These are phyloP conservation scores for Atethmia centrago DNA, from an alignment of 2,888 invertebrate species.

Conservation along the genomic window DNA sequence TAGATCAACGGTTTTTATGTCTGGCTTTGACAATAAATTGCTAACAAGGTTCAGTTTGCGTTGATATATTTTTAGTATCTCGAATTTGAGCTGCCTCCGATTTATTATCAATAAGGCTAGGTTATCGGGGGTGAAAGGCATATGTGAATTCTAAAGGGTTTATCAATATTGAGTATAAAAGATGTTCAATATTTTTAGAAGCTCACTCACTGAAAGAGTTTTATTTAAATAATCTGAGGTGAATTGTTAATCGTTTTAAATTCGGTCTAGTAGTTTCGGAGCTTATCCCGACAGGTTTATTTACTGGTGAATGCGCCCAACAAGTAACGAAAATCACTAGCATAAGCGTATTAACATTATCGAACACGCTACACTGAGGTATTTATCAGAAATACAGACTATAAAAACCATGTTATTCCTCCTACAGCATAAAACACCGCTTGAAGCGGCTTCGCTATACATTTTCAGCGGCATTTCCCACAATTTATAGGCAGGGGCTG, in stretches of 20 bases:
- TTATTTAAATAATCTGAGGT: neutral
- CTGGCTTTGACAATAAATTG: conserved; percentile 44
- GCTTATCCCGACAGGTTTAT: neutral
- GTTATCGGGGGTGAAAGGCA: conserved; percentile 3
- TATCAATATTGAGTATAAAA: neutral
- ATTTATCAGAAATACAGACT: conserved; percentile 8
- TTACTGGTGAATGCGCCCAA: neutral
- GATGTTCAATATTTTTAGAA: neutral
- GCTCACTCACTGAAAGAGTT: neutral
- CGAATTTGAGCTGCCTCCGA: conserved; percentile 30
- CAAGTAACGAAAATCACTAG: conserved; percentile 3
- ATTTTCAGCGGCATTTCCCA: conserved; percentile 48
- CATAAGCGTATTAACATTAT: conserved; percentile 1
- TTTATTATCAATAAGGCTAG: conserved; percentile 40
- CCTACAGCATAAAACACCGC: conserved; percentile 29
- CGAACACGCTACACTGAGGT: neutral
- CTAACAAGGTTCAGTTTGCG: conserved; percentile 23
- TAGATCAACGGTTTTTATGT: conserved; percentile 39
- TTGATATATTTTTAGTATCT: conserved; percentile 41
- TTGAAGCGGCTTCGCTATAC: conserved; percentile 25
- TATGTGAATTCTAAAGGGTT: conserved; percentile 16
- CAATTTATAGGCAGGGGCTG: conserved; percentile 54
- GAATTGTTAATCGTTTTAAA: conserved; percentile 2
- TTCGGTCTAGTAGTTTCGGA: neutral
- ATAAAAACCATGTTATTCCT: conserved; percentile 27